A percentile compares a stretch with the other conserved stretches of the same genome.
Conservation (phyloP, 2,113 vertebrate species). For the Passer montanus region DNA sequence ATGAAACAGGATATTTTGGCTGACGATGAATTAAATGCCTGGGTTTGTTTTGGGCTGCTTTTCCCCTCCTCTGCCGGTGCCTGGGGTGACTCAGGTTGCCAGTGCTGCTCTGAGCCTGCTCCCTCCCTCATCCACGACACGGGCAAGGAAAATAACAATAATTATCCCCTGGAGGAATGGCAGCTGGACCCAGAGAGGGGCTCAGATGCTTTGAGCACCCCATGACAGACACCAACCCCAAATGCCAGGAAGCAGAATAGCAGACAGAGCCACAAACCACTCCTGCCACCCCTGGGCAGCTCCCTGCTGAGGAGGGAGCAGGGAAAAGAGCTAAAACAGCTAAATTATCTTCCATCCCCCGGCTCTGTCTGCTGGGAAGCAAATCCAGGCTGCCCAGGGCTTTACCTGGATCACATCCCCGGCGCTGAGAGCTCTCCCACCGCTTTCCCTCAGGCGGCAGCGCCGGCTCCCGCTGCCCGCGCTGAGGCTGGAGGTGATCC, state of each 20-base stretch:
- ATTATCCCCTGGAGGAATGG: rapidly evolving
- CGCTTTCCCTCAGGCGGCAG: neutral
- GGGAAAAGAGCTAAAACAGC: neutral
- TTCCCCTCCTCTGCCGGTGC: neutral
- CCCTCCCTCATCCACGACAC: rapidly evolving
- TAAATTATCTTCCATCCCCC: neutral
- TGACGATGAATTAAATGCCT: neutral
- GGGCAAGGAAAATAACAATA: rapidly evolving
- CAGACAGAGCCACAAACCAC: rapidly evolving
- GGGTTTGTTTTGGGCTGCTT: neutral
- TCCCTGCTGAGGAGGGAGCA: neutral
- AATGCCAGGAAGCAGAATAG: neutral
- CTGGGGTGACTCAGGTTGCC: rapidly evolving
- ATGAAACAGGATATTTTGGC: neutral
- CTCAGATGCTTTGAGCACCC: neutral
- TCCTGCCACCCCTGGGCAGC: neutral
- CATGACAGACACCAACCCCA: rapidly evolving
- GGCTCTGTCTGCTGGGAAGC: neutral
- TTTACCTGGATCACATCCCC: slow-evolving; percentile 3
- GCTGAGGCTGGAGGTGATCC: neutral
- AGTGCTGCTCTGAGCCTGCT: neutral
- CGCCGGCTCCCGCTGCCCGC: neutral
- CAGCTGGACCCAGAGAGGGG: rapidly evolving
- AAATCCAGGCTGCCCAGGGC: neutral
- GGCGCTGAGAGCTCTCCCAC: neutral